Evolutionary conservation across 2,113 vertebrate species (phyloP).

Genomic region (Ptilonorhynchus violaceus): DNA sequence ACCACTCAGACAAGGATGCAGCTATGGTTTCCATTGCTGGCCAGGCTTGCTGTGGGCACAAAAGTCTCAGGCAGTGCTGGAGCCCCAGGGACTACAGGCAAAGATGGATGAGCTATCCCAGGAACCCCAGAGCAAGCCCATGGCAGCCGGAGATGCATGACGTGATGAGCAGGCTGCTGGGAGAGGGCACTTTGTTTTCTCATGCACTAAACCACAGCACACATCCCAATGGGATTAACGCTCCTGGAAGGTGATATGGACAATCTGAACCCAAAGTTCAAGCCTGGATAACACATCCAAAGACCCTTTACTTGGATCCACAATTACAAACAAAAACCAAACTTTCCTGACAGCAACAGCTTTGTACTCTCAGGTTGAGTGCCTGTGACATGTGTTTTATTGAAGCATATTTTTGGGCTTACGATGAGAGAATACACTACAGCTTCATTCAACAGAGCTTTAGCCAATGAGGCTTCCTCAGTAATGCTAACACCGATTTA

Average conservation of each 20-base stretch:
- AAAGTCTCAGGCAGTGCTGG: background rate
- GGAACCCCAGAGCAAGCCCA: background rate
- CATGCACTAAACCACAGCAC: background rate
- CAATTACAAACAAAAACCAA: background rate
- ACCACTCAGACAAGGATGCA: background rate
- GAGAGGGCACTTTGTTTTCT: background rate
- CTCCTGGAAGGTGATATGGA: background rate
- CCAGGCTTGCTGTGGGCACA: background rate
- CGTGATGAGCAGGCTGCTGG: background rate
- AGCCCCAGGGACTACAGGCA: background rate
- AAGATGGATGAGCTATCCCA: background rate
- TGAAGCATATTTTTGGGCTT: background rate
- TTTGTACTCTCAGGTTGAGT: background rate
- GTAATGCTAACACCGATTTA: slow-evolving; percentile 33
- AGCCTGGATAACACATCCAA: background rate
- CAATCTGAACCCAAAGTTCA: background rate
- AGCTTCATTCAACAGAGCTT: slow-evolving; percentile 31
- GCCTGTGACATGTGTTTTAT: slow-evolving; percentile 24
- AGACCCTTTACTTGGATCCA: background rate
- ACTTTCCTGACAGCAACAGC: background rate
- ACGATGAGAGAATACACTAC: slow-evolving; percentile 5
- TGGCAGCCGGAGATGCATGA: fast-evolving
- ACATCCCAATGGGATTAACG: background rate
- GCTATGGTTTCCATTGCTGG: background rate
- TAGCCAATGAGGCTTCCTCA: slow-evolving; percentile 40